Conservation (phyloP, 2,797 vertebrate species). For the Enteromius paludinosus region DNA sequence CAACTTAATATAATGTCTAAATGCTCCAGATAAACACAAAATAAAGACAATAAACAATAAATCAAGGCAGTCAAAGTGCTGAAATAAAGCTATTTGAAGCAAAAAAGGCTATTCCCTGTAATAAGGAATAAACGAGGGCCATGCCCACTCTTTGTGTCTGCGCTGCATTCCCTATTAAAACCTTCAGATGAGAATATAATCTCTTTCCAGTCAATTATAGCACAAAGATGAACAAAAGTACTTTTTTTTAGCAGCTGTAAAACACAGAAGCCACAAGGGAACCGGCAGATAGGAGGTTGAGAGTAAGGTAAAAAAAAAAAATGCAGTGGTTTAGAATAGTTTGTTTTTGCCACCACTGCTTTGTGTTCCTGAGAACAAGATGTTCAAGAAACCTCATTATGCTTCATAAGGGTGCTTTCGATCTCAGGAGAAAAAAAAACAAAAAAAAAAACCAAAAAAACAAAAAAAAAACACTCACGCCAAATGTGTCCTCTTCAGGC, state of each 20-base stretch:
- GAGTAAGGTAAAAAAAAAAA: neutral
- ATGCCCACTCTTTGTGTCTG: neutral
- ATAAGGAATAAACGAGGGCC: constrained; percentile 48
- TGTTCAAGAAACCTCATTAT: constrained; percentile 11
- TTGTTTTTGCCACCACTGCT: constrained; percentile 14
- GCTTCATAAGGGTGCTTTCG: neutral
- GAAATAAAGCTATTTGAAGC: constrained; percentile 38
- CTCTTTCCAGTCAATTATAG: constrained; percentile 68
- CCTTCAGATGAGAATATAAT: constrained; percentile 62
- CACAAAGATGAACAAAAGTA: constrained; percentile 63
- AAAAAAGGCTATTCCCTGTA: constrained; percentile 17
- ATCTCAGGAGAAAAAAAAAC: neutral
- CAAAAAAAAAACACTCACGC: constrained; percentile 83
- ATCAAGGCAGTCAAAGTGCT: constrained; percentile 44
- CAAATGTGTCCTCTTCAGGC: constrained; percentile 89
- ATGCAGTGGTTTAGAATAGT: constrained; percentile 33
- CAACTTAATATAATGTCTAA: constrained; percentile 23
- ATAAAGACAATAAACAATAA: constrained; percentile 41
- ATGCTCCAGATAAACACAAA: constrained; percentile 26
- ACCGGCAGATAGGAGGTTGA: constrained; percentile 35
- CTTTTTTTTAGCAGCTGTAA: constrained; percentile 63
- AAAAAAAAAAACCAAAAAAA: neutral
- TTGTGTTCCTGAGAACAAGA: neutral
- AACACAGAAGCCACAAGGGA: constrained; percentile 54
- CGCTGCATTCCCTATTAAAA: constrained; percentile 39